Evolutionary conservation across 2,888 invertebrate species (phyloP), one percentile per base, ranked within the genome.

Genomic region (Hemaris fuciformis): DNA sequence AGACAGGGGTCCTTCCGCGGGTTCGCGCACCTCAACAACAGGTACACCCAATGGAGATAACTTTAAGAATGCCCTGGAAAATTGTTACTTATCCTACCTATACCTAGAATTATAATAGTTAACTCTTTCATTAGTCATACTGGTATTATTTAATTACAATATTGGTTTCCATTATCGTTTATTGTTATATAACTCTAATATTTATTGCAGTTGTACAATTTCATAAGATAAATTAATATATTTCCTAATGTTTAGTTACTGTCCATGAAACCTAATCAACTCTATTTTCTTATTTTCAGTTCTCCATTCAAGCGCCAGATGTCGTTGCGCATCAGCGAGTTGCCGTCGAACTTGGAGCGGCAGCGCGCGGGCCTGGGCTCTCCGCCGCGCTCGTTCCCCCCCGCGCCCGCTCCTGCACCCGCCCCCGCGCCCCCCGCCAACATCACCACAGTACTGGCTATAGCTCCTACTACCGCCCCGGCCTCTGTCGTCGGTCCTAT

Each of bases 291-390:
- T n/a, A n/a, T 57, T 77, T 95, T 93, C 88, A 97, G 96, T 79
- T 98, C 98, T 18, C 99, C 97, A 66, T 99, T 98, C 93, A 99
- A 99, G 93, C 94, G 99, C 48, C 98, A 99, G 88, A 96, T 99
- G 94, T 99, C 99, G 66, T 94, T 99, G 70, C 96, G 99, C 67
- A 96, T 99, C 76, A 97, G 96, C 85, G 99, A 99, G 93, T 94
- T 99, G 87, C 99, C 99, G 64, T 99, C 99, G 77, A 99, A 98
- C 84, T 91, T 98, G 76, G 98, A 98, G 91, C 95, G 99, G 57
- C 93, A 70, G 94, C 96, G 74, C 91, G 94, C 85, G 94, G 96
- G 88, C 1, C 79, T 95, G 94, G 93, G 96, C 95, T 91, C 97
- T 94, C 93, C 97, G 94, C 87, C 94, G 95, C 76, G 96, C 94